These are phyloP conservation scores for Atta texana DNA, from an alignment of 1,140 invertebrate species.

Conservation along the genomic window DNA sequence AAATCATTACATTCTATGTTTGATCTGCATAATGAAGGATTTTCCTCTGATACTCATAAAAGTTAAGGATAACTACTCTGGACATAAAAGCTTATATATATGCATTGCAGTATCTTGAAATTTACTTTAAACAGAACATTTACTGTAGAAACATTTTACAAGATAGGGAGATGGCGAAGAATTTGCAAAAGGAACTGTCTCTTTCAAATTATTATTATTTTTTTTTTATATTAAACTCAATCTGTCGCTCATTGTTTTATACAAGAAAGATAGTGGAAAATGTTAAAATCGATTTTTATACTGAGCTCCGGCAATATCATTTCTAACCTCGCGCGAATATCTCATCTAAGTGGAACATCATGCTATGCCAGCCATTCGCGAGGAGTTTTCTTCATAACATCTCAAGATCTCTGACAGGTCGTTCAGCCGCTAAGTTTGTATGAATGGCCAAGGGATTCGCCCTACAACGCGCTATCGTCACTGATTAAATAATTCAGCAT, in stretches of 20 bases:
- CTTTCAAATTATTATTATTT: not conserved
- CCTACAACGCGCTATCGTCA: conserved; percentile 22
- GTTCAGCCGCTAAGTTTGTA: conserved; percentile 31
- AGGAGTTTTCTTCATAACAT: conserved; percentile 40
- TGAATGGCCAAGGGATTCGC: conserved; percentile 46
- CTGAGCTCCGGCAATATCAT: not conserved
- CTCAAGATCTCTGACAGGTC: conserved; percentile 47
- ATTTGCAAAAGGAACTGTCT: not conserved
- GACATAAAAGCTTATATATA: not conserved
- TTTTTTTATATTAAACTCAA: conserved; percentile 20
- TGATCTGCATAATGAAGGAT: not conserved
- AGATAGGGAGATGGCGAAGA: not conserved
- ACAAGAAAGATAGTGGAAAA: not conserved
- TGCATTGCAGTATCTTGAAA: not conserved
- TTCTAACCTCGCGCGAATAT: conserved; percentile 47
- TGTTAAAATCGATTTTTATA: conserved; percentile 37
- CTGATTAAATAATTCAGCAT: conserved; percentile 54
- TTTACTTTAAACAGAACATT: not conserved
- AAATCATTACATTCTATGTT: not conserved
- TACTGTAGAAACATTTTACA: not conserved
- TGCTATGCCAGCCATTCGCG: conserved; percentile 27
- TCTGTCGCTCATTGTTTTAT: not conserved
- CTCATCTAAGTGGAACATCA: conserved; percentile 54
- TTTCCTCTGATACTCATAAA: not conserved
- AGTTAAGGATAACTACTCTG: not conserved